Evolutionary conservation across 2,888 invertebrate species (phyloP).

Genomic region (Drosophila yooni): DNA sequence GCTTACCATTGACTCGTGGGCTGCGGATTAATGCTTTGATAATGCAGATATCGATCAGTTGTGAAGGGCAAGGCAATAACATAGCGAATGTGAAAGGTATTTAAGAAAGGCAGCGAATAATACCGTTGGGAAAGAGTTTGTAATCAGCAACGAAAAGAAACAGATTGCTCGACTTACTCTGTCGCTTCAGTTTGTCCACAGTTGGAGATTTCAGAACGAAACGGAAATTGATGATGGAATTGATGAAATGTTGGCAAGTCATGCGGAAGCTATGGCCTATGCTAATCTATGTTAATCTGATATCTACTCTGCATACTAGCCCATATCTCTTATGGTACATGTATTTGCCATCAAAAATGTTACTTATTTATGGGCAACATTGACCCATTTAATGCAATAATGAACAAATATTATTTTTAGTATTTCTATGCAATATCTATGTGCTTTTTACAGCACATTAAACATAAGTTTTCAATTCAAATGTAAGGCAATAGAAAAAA

Average conservation of each 20-base stretch:
- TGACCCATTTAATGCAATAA: neutral
- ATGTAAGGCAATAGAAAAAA: too few relatives aligned
- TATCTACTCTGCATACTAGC: neutral
- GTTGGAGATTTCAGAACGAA: neutral
- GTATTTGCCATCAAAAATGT: neutral
- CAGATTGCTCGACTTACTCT: neutral
- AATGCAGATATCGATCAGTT: slow-evolving; percentile 10
- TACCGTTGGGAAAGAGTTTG: neutral
- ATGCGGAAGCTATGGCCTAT: neutral
- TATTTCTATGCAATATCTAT: neutral
- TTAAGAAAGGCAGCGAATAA: slow-evolving; percentile 5
- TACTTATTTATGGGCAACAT: neutral
- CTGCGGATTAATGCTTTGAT: slow-evolving; percentile 10
- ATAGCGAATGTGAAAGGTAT: slow-evolving; percentile 21
- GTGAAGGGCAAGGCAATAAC: slow-evolving; percentile 9
- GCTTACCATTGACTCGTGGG: slow-evolving; percentile 4
- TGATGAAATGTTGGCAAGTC: neutral
- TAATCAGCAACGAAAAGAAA: neutral
- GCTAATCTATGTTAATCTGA: neutral
- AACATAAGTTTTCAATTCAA: too few relatives aligned
- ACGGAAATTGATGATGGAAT: too few relatives aligned
- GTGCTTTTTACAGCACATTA: neutral
- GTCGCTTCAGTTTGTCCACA: neutral
- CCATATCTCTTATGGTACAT: neutral
- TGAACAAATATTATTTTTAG: neutral